Evolutionary conservation across 2,888 invertebrate species (phyloP).

Genomic region (Drosophila paramelanica): DNA sequence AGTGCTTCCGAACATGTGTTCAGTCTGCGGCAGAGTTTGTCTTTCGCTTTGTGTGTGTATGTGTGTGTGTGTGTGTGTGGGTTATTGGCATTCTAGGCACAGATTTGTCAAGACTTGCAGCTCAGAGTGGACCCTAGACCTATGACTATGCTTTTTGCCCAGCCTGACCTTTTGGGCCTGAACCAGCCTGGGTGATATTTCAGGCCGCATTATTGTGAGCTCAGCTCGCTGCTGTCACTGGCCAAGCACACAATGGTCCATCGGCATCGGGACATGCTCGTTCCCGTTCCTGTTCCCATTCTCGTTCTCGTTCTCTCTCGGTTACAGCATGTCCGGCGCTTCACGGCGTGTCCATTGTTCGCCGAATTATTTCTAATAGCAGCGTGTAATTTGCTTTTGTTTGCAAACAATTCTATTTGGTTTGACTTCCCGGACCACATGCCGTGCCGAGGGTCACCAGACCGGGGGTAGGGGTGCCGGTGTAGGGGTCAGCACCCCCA

Average conservation of each 20-base stretch:
- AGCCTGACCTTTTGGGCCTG: constrained; percentile 63
- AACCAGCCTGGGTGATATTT: constrained; percentile 61
- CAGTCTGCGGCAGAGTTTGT: constrained; percentile 14
- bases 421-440: constrained; percentile 73
- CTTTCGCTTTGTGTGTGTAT: constrained; percentile 10
- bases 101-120: constrained; percentile 61
- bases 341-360: constrained; percentile 69
- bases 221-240: constrained; percentile 8
- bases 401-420: constrained; percentile 81
- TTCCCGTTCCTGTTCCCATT: neutral
- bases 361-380: constrained; percentile 76
- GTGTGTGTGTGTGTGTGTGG: neutral
- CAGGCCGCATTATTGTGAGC: constrained; percentile 66
- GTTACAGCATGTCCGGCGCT: constrained; percentile 70
- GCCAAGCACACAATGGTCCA: constrained; percentile 24
- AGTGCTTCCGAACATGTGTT: constrained; percentile 73
- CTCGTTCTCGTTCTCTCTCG: neutral
- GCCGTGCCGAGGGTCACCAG: constrained; percentile 57
- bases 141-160: constrained; percentile 23
- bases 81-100: constrained; percentile 44
- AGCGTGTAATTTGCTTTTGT: constrained; percentile 79
- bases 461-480: constrained; percentile 8
- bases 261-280: constrained; percentile 4
- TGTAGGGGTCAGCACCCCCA: constrained; percentile 40
- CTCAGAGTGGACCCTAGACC: constrained; percentile 22